Conservation (phyloP, 2,888 invertebrate species). For the Sinodicranocentrus sp. region DNA sequence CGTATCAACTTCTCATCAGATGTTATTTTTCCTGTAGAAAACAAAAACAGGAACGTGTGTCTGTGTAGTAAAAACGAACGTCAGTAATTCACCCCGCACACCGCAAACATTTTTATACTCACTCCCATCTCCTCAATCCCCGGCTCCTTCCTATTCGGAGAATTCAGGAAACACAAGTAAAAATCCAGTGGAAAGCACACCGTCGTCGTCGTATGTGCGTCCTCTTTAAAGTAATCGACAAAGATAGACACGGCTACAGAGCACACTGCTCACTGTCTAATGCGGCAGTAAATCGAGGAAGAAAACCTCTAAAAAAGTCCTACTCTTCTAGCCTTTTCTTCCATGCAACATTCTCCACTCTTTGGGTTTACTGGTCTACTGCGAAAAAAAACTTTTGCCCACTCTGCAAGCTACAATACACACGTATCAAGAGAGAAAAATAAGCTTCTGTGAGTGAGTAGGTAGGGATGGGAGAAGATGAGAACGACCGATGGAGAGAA, state of each 20-base stretch:
- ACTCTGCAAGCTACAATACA: background rate
- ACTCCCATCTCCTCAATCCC: too few species aligned
- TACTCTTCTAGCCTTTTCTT: background rate
- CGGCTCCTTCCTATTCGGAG: too few species aligned
- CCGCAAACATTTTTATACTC: too few species aligned
- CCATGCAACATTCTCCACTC: background rate
- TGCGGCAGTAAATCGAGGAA: conserved; percentile 29
- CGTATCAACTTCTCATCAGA: background rate
- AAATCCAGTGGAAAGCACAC: background rate
- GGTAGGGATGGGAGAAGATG: conserved; percentile 11
- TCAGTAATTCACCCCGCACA: too few species aligned
- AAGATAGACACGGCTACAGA: conserved; percentile 22
- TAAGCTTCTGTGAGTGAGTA: too few species aligned
- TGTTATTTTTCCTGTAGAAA: too few species aligned
- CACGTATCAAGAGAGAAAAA: conserved; percentile 1
- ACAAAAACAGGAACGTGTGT: too few species aligned
- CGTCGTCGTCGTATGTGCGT: conserved; percentile 15
- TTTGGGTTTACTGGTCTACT: background rate
- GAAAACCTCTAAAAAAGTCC: conserved; percentile 16
- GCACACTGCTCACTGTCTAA: conserved; percentile 30
- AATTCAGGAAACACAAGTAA: too few species aligned
- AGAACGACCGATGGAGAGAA: conserved; percentile 14
- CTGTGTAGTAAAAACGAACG: too few species aligned
- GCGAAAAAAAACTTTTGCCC: conserved; percentile 18
- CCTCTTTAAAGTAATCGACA: conserved; percentile 33